phyloP scores from a whole-genome alignment of 2,113 vertebrate genomes.

The Eurystomus gularis region DNA sequence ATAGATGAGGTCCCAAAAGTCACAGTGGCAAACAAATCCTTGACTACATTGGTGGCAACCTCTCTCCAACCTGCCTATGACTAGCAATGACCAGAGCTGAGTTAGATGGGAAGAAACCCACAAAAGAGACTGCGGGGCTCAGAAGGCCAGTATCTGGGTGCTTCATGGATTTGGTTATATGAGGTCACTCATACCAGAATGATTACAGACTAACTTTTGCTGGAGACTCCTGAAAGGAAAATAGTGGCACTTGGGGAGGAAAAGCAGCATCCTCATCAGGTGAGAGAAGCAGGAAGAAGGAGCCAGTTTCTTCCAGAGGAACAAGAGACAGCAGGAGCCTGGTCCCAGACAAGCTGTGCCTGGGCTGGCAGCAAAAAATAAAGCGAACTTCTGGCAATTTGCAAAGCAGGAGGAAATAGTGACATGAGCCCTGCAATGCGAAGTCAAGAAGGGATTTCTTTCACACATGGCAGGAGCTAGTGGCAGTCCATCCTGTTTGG shows the following conservation, averaged over 20 bases:
- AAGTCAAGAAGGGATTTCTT: background rate
- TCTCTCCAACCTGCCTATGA: background rate
- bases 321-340: background rate
- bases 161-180: background rate
- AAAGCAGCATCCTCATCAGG: background rate
- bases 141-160: too few species aligned
- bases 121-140: background rate
- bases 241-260: background rate
- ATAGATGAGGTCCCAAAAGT: background rate
- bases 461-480: background rate
- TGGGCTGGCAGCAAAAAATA: background rate
- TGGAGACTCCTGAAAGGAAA: background rate
- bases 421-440: background rate
- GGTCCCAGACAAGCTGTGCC: background rate
- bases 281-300: background rate
- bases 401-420: background rate
- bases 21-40: background rate
- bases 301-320: background rate
- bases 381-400: background rate
- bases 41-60: background rate
- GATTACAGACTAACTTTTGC: background rate
- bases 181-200: background rate
- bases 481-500: background rate
- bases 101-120: background rate
- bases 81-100: background rate